A percentile compares a stretch with the other conserved stretches of the same genome.
Evolutionary conservation across 2,888 invertebrate species (phyloP).

Genomic region (Deilephila porcellus): DNA sequence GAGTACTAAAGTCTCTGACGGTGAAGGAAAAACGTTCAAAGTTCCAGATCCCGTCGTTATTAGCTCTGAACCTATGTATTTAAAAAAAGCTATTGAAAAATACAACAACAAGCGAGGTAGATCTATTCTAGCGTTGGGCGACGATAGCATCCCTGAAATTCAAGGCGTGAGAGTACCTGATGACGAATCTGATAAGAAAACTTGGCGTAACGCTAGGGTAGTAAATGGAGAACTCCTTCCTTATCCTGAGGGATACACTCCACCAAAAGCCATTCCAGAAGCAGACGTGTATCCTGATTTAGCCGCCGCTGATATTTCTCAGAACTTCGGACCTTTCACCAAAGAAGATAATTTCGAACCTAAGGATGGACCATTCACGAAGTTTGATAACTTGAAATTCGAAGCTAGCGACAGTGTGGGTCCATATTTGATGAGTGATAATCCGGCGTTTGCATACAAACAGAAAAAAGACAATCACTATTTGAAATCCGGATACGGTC

Average conservation of each 20-base stretch:
- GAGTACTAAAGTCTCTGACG: constrained; percentile 78
- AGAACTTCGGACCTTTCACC: constrained; percentile 85
- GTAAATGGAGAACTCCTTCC: constrained; percentile 93
- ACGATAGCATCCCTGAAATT: constrained; percentile 91
- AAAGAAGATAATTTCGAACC: constrained; percentile 86
- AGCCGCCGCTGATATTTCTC: constrained; percentile 61
- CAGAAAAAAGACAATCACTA: constrained; percentile 76
- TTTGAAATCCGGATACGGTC: constrained; percentile 82
- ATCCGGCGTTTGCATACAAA: constrained; percentile 68
- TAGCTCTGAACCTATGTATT: constrained; percentile 86
- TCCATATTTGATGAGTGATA: constrained; percentile 69
- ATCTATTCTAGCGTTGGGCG: constrained; percentile 86
- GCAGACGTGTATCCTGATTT: constrained; percentile 83
- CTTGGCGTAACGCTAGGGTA: constrained; percentile 95
- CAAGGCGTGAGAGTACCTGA: constrained; percentile 93
- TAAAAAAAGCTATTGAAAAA: constrained; percentile 81
- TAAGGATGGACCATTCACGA: constrained; percentile 85
- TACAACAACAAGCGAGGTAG: constrained; percentile 86
- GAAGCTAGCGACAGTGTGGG: constrained; percentile 67
- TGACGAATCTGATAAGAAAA: constrained; percentile 91
- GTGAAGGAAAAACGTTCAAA: constrained; percentile 75
- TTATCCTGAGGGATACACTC: constrained; percentile 88
- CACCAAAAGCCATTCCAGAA: constrained; percentile 85
- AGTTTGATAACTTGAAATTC: constrained; percentile 83
- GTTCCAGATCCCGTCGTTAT: constrained; percentile 89